Evolutionary conservation across 92 coral and sea anemone genomes (phyloP).

Genomic region (Epizoanthus stellaris): DNA sequence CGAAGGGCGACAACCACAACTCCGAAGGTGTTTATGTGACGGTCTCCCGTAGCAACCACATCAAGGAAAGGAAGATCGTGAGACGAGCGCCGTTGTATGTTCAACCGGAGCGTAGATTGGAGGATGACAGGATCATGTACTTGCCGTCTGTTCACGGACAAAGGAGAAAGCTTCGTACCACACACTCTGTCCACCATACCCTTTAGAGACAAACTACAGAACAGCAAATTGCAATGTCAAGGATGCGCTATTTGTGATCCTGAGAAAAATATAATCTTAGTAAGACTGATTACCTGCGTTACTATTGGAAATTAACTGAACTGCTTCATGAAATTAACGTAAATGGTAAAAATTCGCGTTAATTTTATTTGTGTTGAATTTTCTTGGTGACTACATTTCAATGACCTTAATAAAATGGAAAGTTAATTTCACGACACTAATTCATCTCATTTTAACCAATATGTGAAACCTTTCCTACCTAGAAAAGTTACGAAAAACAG

Average conservation of each 20-base stretch:
- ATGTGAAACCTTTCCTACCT: too few relatives aligned
- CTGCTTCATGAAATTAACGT: neutral
- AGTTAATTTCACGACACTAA: too few relatives aligned
- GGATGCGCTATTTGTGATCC: neutral
- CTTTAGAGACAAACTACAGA: neutral
- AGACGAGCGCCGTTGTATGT: neutral
- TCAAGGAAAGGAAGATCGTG: slow-evolving; percentile 15
- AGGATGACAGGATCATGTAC: slow-evolving; percentile 18
- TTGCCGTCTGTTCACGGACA: slow-evolving; percentile 1
- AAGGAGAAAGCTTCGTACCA: neutral
- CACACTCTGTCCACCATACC: slow-evolving; percentile 13
- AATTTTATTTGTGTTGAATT: too few relatives aligned
- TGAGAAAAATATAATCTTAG: neutral
- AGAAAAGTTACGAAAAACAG: too few relatives aligned
- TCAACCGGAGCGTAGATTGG: slow-evolving; percentile 24
- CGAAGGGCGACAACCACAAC: slow-evolving; percentile 15
- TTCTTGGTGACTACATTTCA: too few relatives aligned
- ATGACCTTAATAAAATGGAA: too few relatives aligned
- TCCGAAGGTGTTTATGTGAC: slow-evolving; percentile 38
- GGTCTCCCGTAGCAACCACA: slow-evolving; percentile 38
- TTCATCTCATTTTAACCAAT: too few relatives aligned
- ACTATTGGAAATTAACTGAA: too few relatives aligned
- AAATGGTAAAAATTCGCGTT: neutral
- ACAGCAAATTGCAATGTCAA: neutral
- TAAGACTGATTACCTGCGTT: neutral